A percentile compares a stretch with the other conserved stretches of the same genome.
phyloP scores from a whole-genome alignment of 2,888 invertebrate species.

The Xestia rhomboidea region DNA sequence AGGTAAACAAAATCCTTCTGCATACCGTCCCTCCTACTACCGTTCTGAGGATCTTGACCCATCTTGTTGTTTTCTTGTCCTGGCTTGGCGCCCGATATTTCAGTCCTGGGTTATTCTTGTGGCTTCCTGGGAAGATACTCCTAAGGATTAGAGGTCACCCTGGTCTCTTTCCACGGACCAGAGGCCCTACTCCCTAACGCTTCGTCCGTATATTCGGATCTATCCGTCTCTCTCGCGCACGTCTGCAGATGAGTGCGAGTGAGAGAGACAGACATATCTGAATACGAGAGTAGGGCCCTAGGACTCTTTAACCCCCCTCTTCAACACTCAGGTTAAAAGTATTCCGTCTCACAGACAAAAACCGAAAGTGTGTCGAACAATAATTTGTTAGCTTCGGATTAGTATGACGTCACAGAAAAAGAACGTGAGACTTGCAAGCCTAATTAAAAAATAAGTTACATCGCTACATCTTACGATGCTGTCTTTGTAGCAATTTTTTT shows the following conservation, averaged over 20 bases:
- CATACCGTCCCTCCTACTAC: not conserved
- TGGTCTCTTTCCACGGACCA: no score
- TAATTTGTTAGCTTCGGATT: constrained; percentile 12
- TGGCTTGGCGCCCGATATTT: not conserved
- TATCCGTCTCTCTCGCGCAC: no score
- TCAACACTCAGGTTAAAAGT: not conserved
- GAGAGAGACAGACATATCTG: no score
- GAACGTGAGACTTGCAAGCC: constrained; percentile 14
- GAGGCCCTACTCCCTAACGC: no score
- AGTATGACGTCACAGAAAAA: constrained; percentile 17
- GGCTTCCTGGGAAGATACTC: not conserved
- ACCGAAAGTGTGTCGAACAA: constrained; percentile 16
- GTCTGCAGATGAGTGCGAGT: no score
- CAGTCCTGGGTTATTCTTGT: not conserved
- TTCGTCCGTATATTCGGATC: no score
- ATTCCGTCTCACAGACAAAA: not conserved
- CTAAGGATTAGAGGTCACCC: no score
- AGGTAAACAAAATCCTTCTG: constrained; percentile 70
- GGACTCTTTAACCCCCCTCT: not conserved
- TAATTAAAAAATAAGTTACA: constrained; percentile 12
- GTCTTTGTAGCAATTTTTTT: not conserved
- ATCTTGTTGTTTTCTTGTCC: not conserved
- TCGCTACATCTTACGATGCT: not conserved
- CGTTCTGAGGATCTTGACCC: not conserved
- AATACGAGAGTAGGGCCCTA: no score